These are phyloP conservation scores for Ephydatia muelleri DNA, from an alignment of 37 sponge, comb jelly and placozoan species.

Conservation along the genomic window DNA sequence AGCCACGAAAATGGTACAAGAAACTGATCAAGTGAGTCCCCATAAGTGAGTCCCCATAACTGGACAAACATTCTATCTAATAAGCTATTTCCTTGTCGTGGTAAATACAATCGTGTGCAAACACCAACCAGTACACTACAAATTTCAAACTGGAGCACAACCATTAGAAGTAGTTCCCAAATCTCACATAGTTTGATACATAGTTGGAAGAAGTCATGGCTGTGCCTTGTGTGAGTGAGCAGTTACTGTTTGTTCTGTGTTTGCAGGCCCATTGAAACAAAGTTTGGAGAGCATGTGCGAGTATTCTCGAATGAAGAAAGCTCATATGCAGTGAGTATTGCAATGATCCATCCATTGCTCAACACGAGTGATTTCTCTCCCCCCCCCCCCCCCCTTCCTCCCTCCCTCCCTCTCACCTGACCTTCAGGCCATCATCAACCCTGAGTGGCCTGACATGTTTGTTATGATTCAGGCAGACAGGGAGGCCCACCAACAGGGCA, in stretches of 20 bases:
- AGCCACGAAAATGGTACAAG: slow-evolving; percentile 50
- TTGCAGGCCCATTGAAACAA: not conserved
- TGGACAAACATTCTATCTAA: not conserved
- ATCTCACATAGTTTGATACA: no score
- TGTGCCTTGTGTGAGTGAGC: not conserved
- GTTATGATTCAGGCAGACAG: slow-evolving; percentile 23
- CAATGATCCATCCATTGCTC: not conserved
- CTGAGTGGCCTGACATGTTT: slow-evolving; percentile 78
- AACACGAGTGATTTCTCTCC: not conserved
- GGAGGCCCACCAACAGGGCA: slow-evolving; percentile 9
- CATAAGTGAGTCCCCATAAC: not conserved
- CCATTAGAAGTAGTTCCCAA: no score
- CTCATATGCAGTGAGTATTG: slow-evolving; percentile 2
- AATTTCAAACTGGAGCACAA: no score
- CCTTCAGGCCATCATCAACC: slow-evolving; percentile 68
- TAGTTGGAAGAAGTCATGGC: no score
- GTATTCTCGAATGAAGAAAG: not conserved
- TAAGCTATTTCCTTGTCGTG: no score
- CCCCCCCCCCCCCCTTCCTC: not conserved
- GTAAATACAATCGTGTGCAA: no score
- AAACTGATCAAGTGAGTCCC: slow-evolving; percentile 40
- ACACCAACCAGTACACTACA: no score
- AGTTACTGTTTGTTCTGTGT: no score
- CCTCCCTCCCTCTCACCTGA: not conserved
- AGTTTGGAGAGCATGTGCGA: not conserved